These are phyloP conservation scores for Podotricha telesiphe DNA, from an alignment of 2,888 invertebrate genomes.

Conservation along the genomic window DNA sequence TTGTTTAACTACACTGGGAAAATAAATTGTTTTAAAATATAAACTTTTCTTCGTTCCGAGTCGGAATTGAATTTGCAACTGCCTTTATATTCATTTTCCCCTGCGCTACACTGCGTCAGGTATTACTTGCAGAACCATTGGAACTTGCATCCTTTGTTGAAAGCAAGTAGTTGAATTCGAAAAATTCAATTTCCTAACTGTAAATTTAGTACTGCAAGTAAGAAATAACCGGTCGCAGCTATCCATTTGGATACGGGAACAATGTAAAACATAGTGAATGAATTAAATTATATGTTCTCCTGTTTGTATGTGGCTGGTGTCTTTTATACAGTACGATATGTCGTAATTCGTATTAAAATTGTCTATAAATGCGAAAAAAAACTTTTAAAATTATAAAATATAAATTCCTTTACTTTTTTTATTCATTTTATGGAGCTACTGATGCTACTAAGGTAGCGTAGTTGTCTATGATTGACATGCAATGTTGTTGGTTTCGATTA, in stretches of 20 bases:
- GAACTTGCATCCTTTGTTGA: slow-evolving; percentile 54
- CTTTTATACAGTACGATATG: slow-evolving; percentile 45
- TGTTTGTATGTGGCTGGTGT: slow-evolving; percentile 48
- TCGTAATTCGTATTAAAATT: no score
- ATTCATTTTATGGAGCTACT: no score
- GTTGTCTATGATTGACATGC: no score
- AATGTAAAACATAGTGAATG: slow-evolving; percentile 69
- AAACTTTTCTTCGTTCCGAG: no score
- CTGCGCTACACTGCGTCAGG: not conserved
- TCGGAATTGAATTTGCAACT: not conserved
- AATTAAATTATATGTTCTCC: slow-evolving; percentile 61
- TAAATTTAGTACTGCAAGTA: slow-evolving; percentile 75
- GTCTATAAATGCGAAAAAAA: no score
- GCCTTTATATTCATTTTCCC: not conserved
- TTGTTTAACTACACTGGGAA: no score
- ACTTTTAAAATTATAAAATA: no score
- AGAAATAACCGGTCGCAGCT: slow-evolving; percentile 66
- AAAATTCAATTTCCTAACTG: slow-evolving; percentile 80
- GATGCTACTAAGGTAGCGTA: no score
- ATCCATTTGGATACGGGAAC: slow-evolving; percentile 59
- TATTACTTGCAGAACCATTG: slow-evolving; percentile 51
- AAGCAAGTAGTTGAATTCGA: slow-evolving; percentile 69
- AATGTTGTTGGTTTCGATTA: no score
- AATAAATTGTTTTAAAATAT: no score
- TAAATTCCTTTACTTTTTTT: no score